A percentile compares a stretch with the other conserved stretches of the same genome.
Evolutionary conservation across 2,888 invertebrate genomes (phyloP).

Genomic region (Chorisops tibialis): DNA sequence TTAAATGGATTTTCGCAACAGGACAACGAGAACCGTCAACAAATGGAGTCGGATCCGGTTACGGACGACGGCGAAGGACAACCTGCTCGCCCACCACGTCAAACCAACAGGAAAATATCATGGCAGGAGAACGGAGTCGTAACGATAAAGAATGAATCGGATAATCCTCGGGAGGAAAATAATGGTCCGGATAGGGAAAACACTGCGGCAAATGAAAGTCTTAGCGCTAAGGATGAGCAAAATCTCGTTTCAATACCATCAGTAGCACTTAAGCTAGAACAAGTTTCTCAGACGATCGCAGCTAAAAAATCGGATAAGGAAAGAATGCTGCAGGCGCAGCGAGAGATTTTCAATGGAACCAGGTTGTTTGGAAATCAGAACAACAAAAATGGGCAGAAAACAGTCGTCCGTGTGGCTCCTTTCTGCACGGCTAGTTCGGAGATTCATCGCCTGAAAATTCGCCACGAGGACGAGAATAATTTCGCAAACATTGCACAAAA

Average conservation of each 20-base stretch:
- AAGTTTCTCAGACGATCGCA: background rate
- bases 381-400: constrained; percentile 43
- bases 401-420: constrained; percentile 54
- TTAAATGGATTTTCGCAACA: background rate
- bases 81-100: constrained; percentile 30
- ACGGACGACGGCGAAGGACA: constrained; percentile 1
- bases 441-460: constrained; percentile 57
- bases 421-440: constrained; percentile 47
- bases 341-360: constrained; percentile 29
- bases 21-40: constrained; percentile 48
- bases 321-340: constrained; percentile 28
- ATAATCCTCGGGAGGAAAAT: constrained; percentile 1
- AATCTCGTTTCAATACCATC: background rate
- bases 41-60: constrained; percentile 49
- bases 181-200: background rate
- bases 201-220: background rate
- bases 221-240: background rate
- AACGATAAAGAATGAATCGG: constrained; percentile 22
- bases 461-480: constrained; percentile 56
- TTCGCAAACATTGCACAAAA: constrained; percentile 49
- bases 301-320: constrained; percentile 13
- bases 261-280: background rate
- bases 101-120: constrained; percentile 24
- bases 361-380: constrained; percentile 28
- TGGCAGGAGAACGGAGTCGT: constrained; percentile 11